These are phyloP conservation scores for Chromis chromis DNA, from an alignment of 2,797 vertebrate species.

Conservation along the genomic window DNA sequence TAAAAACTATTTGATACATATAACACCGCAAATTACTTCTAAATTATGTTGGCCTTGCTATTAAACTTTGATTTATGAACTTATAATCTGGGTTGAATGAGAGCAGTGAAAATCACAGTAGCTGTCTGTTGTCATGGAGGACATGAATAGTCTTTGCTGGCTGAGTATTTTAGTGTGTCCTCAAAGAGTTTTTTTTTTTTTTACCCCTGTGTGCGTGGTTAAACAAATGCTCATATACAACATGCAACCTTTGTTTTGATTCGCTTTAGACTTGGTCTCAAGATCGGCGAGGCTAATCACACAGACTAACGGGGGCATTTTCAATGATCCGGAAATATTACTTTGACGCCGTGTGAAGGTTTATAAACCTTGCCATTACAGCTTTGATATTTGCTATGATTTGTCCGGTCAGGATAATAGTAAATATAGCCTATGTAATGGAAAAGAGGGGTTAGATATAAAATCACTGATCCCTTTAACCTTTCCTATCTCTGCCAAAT, in stretches of 20 bases:
- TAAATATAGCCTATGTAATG: constrained; percentile 61
- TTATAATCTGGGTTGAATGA: neutral
- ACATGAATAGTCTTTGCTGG: neutral
- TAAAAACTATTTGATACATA: too few relatives aligned
- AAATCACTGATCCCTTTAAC: constrained; percentile 77
- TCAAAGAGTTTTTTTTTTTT: neutral
- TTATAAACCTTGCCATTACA: constrained; percentile 68
- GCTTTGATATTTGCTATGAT: constrained; percentile 64
- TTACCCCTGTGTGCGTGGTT: constrained; percentile 1
- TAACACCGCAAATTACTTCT: neutral
- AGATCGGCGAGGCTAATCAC: constrained; percentile 64
- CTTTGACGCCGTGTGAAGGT: constrained; percentile 57
- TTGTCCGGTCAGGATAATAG: constrained; percentile 52
- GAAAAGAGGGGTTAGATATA: constrained; percentile 54
- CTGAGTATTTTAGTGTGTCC: neutral
- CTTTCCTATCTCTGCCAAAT: constrained; percentile 70
- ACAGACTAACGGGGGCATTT: constrained; percentile 47
- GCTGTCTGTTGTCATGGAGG: neutral
- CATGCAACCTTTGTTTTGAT: constrained; percentile 59
- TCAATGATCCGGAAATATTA: constrained; percentile 57
- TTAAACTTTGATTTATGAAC: neutral
- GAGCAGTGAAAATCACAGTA: neutral
- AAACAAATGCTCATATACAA: constrained; percentile 35
- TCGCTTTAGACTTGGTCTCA: constrained; percentile 42
- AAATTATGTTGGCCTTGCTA: neutral